Percentiles rank a stretch among this genome's conserved stretches.
Evolutionary conservation across 1,140 invertebrate genomes (phyloP).

Genomic region (Lysiphlebus fabarum): DNA sequence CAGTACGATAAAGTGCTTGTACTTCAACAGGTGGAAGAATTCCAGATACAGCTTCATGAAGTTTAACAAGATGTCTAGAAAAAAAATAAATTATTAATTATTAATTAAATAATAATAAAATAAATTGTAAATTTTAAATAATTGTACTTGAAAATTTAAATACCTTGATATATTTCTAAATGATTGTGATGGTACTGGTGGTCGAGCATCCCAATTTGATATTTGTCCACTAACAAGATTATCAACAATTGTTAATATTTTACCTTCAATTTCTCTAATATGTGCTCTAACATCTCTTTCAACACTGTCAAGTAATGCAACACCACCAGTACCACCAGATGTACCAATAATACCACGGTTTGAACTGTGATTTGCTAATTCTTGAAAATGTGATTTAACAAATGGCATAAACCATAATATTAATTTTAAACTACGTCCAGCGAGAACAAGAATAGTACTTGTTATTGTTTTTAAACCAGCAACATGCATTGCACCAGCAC

Average conservation of each 20-base stretch:
- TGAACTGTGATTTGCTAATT: conserved; percentile 42
- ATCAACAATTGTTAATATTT: conserved; percentile 86
- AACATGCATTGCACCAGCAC: conserved; percentile 90
- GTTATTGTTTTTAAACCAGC: conserved; percentile 96
- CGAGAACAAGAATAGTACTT: conserved; percentile 88
- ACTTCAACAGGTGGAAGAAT: conserved; percentile 73
- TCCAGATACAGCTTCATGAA: conserved; percentile 85
- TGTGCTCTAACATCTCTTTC: conserved; percentile 83
- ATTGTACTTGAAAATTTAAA: too few species aligned
- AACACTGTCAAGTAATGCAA: conserved; percentile 61
- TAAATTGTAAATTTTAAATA: conserved; percentile 9
- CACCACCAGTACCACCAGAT: conserved; percentile 43
- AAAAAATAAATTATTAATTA: conserved; percentile 9
- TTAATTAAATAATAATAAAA: neutral
- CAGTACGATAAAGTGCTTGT: conserved; percentile 73
- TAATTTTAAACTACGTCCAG: conserved; percentile 81
- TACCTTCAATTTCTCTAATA: conserved; percentile 85
- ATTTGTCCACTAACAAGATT: conserved; percentile 76
- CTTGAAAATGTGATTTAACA: conserved; percentile 67
- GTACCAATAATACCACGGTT: conserved; percentile 39
- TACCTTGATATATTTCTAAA: conserved; percentile 86
- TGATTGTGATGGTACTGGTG: conserved; percentile 88
- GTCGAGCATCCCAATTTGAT: conserved; percentile 85
- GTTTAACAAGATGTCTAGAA: conserved; percentile 80
- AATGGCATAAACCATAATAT: conserved; percentile 75